A percentile compares a stretch with the other conserved stretches of the same genome.
Evolutionary conservation across 2,888 invertebrate species (phyloP).

Genomic region (Emmelina monodactyla): DNA sequence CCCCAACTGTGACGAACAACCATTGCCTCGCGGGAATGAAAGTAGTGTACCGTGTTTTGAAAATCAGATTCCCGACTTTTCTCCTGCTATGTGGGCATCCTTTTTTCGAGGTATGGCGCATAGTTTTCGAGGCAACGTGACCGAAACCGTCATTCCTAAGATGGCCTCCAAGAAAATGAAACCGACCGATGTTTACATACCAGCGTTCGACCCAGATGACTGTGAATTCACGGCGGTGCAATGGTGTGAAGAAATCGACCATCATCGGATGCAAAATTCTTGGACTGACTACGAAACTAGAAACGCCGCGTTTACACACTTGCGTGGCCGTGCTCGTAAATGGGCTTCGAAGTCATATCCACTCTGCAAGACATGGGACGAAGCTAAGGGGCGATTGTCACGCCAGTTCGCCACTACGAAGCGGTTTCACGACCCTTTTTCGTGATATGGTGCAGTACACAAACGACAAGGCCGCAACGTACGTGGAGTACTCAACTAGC

Average conservation of each 20-base stretch:
- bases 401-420: slow-evolving; percentile 8
- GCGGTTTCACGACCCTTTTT: slow-evolving; percentile 10
- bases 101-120: no score
- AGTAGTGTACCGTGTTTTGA: no score
- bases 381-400: slow-evolving; percentile 3
- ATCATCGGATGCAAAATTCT: slow-evolving; percentile 7
- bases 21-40: no score
- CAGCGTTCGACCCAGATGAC: slow-evolving; percentile 14
- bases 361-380: slow-evolving; percentile 6
- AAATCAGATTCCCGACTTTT: no score
- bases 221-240: slow-evolving; percentile 14
- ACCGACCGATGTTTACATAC: slow-evolving; percentile 8
- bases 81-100: no score
- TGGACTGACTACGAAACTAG: slow-evolving; percentile 13
- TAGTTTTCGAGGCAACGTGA: no score
- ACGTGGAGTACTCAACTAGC: slow-evolving; percentile 7
- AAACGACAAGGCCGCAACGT: slow-evolving; percentile 9
- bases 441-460: slow-evolving; percentile 8
- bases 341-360: slow-evolving; percentile 5
- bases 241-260: slow-evolving; percentile 16
- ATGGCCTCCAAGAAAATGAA: slow-evolving; percentile 3
- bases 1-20: no score
- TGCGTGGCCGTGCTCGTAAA: slow-evolving; percentile 1
- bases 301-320: slow-evolving; percentile 10
- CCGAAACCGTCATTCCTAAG: no score